These are phyloP conservation scores for Muscicapa striata DNA, from an alignment of 2,797 vertebrate genomes.

Conservation along the genomic window DNA sequence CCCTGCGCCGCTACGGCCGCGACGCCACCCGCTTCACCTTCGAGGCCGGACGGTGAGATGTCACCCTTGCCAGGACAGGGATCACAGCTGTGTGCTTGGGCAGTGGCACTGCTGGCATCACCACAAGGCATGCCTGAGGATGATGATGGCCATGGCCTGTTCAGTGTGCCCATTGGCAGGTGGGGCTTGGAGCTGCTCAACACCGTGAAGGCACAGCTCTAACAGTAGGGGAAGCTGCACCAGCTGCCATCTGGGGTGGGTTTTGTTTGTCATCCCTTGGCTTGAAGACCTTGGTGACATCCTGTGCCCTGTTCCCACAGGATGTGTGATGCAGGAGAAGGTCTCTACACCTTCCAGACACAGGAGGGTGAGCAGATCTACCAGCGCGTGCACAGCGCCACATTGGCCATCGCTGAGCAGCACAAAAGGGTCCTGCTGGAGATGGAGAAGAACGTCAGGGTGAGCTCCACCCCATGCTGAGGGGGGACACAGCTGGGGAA, in stretches of 20 bases:
- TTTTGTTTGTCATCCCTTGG: background rate
- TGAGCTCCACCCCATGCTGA: conserved; percentile 56
- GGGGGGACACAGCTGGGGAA: background rate
- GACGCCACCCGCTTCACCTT: conserved; percentile 88
- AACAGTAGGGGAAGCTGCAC: background rate
- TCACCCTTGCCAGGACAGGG: background rate
- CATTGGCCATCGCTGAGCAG: conserved; percentile 92
- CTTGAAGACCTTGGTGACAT: background rate
- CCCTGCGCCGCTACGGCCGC: conserved; percentile 85
- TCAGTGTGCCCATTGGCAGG: rapidly evolving
- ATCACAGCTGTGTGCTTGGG: background rate
- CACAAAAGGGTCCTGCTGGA: conserved; percentile 93
- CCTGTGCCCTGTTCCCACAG: conserved; percentile 53
- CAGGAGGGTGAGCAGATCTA: conserved; percentile 96
- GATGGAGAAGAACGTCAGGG: conserved; percentile 93
- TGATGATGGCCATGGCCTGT: background rate
- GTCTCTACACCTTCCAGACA: conserved; percentile 97
- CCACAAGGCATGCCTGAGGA: background rate
- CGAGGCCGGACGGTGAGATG: conserved; percentile 83
- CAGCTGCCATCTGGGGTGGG: background rate
- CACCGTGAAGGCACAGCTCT: background rate
- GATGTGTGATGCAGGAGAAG: conserved; percentile 95
- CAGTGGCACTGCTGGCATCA: background rate
- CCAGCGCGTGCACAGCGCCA: conserved; percentile 93
- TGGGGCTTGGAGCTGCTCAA: background rate